Percentiles rank a stretch among this genome's conserved stretches.
Conservation (phyloP, 2,797 vertebrate genomes). For the Aplochiton taeniatus region DNA sequence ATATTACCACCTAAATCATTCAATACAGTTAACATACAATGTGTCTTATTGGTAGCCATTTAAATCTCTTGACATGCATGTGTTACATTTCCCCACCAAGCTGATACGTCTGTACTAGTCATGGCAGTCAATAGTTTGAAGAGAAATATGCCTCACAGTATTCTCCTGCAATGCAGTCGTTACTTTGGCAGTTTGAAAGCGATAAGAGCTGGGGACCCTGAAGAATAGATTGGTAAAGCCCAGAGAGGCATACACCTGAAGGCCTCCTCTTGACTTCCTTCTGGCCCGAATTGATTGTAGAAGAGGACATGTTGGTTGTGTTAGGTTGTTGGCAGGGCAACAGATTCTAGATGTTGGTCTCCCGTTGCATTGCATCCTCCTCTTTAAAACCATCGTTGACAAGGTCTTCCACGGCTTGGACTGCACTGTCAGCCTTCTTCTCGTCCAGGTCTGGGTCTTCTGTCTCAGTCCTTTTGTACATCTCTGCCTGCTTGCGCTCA, state of each 20-base stretch:
- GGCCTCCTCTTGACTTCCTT: constrained; percentile 35
- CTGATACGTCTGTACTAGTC: constrained; percentile 24
- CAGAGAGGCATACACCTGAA: constrained; percentile 26
- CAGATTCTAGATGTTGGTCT: constrained; percentile 88
- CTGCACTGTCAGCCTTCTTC: constrained; percentile 70
- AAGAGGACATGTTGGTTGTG: constrained; percentile 17
- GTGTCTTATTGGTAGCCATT: constrained; percentile 21
- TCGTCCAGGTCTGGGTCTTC: constrained; percentile 62
- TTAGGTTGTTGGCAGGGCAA: constrained; percentile 23
- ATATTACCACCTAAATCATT: constrained; percentile 27
- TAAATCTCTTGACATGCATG: constrained; percentile 40
- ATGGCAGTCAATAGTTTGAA: constrained; percentile 25
- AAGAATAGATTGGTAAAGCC: background rate
- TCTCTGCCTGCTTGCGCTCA: constrained; percentile 78
- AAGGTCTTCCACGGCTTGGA: constrained; percentile 61
- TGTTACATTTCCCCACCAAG: constrained; percentile 34
- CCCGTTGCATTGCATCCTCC: constrained; percentile 80
- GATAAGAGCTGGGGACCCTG: constrained; percentile 39
- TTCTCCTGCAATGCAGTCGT: constrained; percentile 24
- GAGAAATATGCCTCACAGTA: constrained; percentile 31
- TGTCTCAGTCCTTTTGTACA: constrained; percentile 69
- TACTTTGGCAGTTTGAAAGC: constrained; percentile 60
- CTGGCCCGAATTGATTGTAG: constrained; percentile 41
- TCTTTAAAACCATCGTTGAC: constrained; percentile 53
- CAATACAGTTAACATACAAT: no score